Evolutionary conservation across 2,797 vertebrate genomes (phyloP), one percentile per base, ranked within the genome.

Genomic region (Presbytis comata): DNA sequence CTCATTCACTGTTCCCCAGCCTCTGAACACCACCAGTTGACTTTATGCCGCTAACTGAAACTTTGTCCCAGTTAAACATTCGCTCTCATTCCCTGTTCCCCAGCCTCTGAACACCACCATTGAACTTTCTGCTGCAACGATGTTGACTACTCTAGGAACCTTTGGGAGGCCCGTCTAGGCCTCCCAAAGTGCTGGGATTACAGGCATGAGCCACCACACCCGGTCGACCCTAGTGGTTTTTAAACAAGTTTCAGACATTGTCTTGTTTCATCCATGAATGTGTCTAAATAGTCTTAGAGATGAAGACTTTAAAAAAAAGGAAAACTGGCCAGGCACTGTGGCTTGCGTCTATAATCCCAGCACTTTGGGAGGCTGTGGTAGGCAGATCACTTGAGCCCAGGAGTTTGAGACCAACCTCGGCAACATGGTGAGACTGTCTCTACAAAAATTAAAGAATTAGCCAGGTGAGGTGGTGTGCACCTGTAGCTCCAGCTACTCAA

Each of bases 1-100:
- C 14, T 9, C 17, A 12, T 0, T 1, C 8, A 9, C 39, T 1
- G 1, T 36, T 26, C 6, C 67, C 28, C 44, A 2, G 72, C 3
- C 78, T n/a, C 64, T 50, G 39, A n/a, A 59, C n/a, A 44, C 14
- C 64, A 22, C 41, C 41, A 0, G 12, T 28, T 41, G 16, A 2
- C 28, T 57, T 50, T 30, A 61, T 24, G 59, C n/a, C 24, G n/a
- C 53, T 8, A 0, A 12, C 46, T 3, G 59, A 72, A 75, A 28
- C 39, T 79, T 19, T 28, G 4, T 75, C 22, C 33, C 36, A 19
- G 4, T 30, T 30, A 48, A 33, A 53, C 1, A 9, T n/a, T 1
- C 5, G 21, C 81, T 30, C 13, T 14, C 17, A 14, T 0, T 1
- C 10, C 28, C 46, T 5, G 0, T 36, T 19, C 9, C 67, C 26